These are phyloP conservation scores for Sinohyriopsis cumingii DNA, from an alignment of 2,888 invertebrate species.

Conservation along the genomic window DNA sequence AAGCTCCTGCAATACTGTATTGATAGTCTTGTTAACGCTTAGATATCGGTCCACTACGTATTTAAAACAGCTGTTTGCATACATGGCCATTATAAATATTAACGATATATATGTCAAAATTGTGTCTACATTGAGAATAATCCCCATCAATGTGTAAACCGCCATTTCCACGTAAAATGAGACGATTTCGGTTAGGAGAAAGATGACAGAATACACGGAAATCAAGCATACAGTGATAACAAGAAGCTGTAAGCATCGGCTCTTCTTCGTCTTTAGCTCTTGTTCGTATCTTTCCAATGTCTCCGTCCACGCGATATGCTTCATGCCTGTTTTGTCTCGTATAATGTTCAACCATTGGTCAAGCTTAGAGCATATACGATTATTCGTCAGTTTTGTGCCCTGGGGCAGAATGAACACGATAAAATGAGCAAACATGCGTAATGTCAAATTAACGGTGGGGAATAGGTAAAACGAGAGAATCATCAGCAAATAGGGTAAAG, in stretches of 20 bases:
- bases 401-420: constrained; percentile 47
- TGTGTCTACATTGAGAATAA: constrained; percentile 61
- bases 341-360: background rate
- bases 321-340: no score
- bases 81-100: constrained; percentile 53
- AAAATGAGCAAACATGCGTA: constrained; percentile 54
- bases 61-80: constrained; percentile 60
- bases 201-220: constrained; percentile 52
- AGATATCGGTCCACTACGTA: constrained; percentile 59
- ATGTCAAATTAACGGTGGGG: constrained; percentile 60
- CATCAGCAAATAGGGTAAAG: constrained; percentile 47
- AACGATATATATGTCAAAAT: constrained; percentile 60
- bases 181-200: constrained; percentile 61
- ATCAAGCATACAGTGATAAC: constrained; percentile 47
- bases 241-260: constrained; percentile 33
- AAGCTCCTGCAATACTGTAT: constrained; percentile 40
- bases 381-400: constrained; percentile 5
- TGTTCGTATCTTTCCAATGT: constrained; percentile 28
- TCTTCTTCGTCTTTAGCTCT: constrained; percentile 11
- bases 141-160: constrained; percentile 64
- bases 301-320: constrained; percentile 24
- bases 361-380: constrained; percentile 3
- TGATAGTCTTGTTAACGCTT: constrained; percentile 58
- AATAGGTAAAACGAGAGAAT: constrained; percentile 59
- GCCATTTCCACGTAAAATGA: constrained; percentile 63